These are phyloP conservation scores for Pterophyllum scalare DNA, from an alignment of 2,113 vertebrate species.

Conservation along the genomic window DNA sequence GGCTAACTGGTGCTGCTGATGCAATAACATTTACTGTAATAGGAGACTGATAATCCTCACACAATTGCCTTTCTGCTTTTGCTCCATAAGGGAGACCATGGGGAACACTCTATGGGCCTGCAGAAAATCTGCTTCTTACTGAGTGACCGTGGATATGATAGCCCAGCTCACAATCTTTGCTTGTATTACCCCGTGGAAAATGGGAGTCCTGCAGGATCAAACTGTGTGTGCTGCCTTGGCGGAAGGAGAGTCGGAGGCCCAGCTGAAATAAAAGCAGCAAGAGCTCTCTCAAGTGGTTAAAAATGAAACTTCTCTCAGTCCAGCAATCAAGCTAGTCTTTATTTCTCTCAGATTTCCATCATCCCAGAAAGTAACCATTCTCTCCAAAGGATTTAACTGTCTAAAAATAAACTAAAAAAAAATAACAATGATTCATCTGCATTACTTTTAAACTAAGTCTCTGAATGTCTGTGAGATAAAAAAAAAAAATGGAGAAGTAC, in stretches of 20 bases:
- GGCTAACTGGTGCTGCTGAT: conserved; percentile 70
- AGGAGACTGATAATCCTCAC: conserved; percentile 69
- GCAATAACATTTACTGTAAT: conserved; percentile 74
- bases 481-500: background rate
- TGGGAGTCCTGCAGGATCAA: conserved; percentile 56
- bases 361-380: background rate
- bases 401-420: background rate
- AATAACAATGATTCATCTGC: conserved; percentile 24
- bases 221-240: conserved; percentile 42
- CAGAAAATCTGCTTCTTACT: conserved; percentile 61
- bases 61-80: conserved; percentile 63
- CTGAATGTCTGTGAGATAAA: background rate
- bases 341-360: conserved; percentile 49
- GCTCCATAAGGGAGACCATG: conserved; percentile 46
- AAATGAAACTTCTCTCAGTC: conserved; percentile 32
- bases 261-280: conserved; percentile 58
- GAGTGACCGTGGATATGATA: conserved; percentile 68
- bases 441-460: conserved; percentile 43
- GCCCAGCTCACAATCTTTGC: conserved; percentile 64
- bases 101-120: conserved; percentile 43
- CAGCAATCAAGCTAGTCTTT: conserved; percentile 9
- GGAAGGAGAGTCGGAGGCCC: background rate
- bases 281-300: conserved; percentile 75
- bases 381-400: conserved; percentile 10
- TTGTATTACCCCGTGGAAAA: conserved; percentile 69